Evolutionary conservation across 2,888 invertebrate genomes (phyloP), one percentile per base, ranked within the genome.

Genomic region (Cephonodes hylas): DNA sequence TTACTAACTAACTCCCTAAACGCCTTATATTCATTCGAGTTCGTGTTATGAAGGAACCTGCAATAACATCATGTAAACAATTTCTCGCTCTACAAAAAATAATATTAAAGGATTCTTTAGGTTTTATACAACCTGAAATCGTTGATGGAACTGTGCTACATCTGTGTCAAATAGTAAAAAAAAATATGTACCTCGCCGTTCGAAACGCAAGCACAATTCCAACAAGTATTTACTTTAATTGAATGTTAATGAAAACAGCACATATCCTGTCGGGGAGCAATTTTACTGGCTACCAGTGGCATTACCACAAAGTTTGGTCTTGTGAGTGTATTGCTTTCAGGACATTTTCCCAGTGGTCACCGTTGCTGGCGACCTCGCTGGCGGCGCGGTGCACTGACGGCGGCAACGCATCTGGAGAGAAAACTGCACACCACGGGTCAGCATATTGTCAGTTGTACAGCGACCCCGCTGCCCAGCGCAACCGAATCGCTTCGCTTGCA

Each of bases 261-360:
- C 83, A 81, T 84, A 84, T 89, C 87, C 85, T 88, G 83, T 79
- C 72, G 79, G 73, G 80, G 80, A 79, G 76, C 76, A 79, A 77
- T 53, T 38, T 74, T 77, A 79, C 77, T 76, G 80, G 70, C 59
- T 72, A 69, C 68, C 78, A 85, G 90, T 89, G 88, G 89, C 85
- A 90, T 93, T 93, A 93, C 93, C 93, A 93, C 92, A 92, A 83
- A 84, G 86, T 89, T 85, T 88, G 88, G 75, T 93, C 91, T 89
- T 91, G 92, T 85, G 90, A 84, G 84, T 89, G 89, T 75, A 91
- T 89, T 71, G 91, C 86, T 89, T 92, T 93, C 93, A 94, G 93
- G 87, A 93, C 93, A 89, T 93, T 93, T 93, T 94, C 94, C 93
- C 94, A 94, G 85, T 93, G 93, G 92, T 94, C 94, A 80, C 94